These are phyloP conservation scores for Bombus waltoni DNA, from an alignment of 1,140 invertebrate species.

Conservation along the genomic window DNA sequence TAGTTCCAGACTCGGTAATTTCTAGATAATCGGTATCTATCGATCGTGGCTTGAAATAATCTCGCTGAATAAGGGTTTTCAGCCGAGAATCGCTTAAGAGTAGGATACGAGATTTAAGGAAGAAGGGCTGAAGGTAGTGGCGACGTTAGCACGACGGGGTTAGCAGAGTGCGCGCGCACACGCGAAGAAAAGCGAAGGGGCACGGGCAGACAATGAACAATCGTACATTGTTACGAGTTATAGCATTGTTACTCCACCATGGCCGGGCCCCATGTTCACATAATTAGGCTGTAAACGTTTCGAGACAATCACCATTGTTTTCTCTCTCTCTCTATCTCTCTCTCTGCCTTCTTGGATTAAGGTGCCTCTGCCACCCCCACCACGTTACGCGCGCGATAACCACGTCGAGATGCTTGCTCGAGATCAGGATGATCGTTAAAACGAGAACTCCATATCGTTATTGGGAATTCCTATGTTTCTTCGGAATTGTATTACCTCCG, in stretches of 20 bases:
- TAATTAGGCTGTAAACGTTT: conserved; percentile 84
- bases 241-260: conserved; percentile 82
- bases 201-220: conserved; percentile 82
- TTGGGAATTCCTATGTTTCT: background rate
- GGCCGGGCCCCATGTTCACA: conserved; percentile 80
- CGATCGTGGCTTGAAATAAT: background rate
- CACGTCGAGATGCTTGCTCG: conserved; percentile 22
- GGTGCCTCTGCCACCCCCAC: conserved; percentile 44
- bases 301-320: conserved; percentile 83
- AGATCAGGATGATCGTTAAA: conserved; percentile 29
- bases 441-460: background rate
- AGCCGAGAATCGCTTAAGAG: background rate
- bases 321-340: conserved; percentile 58
- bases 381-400: conserved; percentile 30
- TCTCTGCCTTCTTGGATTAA: conserved; percentile 60
- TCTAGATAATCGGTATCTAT: background rate
- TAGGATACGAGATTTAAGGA: background rate
- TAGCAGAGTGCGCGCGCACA: conserved; percentile 59
- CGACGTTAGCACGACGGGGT: conserved; percentile 43
- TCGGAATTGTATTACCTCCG: too few species aligned
- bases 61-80: background rate
- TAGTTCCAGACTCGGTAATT: background rate
- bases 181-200: conserved; percentile 65
- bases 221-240: conserved; percentile 84
- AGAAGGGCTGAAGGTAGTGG: background rate